These are phyloP conservation scores for Tricholaema leucomelas DNA, from an alignment of 2,113 vertebrate genomes.

Conservation along the genomic window DNA sequence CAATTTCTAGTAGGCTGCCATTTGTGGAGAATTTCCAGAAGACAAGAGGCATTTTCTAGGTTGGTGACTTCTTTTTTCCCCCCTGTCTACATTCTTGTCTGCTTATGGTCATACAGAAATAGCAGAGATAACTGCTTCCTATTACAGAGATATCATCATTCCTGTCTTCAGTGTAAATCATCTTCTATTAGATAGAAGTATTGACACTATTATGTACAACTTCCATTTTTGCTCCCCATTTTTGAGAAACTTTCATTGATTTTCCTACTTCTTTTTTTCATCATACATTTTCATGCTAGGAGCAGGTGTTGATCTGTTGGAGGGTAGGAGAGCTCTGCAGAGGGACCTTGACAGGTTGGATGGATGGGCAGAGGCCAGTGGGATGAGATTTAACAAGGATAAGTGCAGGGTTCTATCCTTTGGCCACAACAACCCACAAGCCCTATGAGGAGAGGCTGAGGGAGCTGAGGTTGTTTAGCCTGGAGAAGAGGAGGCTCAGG, in stretches of 20 bases:
- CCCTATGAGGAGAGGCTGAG: too few relatives aligned
- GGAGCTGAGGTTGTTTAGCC: too few relatives aligned
- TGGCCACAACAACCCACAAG: too few relatives aligned
- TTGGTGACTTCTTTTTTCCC: too few relatives aligned
- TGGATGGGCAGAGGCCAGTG: too few relatives aligned
- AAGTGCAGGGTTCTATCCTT: too few relatives aligned
- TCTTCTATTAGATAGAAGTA: neutral
- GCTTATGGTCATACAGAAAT: neutral
- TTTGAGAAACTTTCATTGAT: neutral
- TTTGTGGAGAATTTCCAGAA: constrained; percentile 4
- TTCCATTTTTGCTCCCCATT: neutral
- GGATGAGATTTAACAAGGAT: too few relatives aligned
- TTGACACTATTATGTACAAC: neutral
- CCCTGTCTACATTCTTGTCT: neutral
- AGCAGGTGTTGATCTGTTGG: too few relatives aligned
- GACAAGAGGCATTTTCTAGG: neutral
- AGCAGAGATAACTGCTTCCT: neutral
- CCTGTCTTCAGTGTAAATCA: neutral
- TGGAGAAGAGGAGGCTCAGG: too few relatives aligned
- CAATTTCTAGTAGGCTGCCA: neutral
- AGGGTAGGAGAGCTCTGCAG: too few relatives aligned
- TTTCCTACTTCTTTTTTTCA: neutral
- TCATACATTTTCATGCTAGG: neutral
- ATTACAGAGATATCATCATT: neutral
- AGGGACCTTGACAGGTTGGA: too few relatives aligned